phyloP scores from a whole-genome alignment of 2,113 vertebrate genomes.

The Actinemys pallida region DNA sequence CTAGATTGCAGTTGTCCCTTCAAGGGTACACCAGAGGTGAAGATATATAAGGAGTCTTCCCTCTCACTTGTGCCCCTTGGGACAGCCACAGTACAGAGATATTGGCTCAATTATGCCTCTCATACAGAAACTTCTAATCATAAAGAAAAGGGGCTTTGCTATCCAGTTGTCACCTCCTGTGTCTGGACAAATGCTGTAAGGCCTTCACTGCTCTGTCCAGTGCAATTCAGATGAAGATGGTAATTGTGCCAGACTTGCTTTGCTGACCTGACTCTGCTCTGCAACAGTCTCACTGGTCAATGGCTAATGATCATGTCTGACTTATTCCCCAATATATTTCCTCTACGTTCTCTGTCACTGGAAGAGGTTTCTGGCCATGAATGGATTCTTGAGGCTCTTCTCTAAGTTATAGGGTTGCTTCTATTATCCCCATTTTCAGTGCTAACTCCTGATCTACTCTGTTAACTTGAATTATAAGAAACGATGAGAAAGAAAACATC shows the following conservation, averaged over 20 bases:
- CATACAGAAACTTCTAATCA: neutral
- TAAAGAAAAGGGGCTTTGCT: fast-evolving
- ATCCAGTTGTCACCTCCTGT: neutral
- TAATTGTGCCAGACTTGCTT: neutral
- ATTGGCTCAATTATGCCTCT: neutral
- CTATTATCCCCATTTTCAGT: neutral
- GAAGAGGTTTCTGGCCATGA: neutral
- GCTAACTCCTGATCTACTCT: neutral
- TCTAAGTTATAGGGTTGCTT: neutral
- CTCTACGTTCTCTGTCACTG: fast-evolving
- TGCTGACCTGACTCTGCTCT: neutral
- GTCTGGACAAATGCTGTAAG: fast-evolving
- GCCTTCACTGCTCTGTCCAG: neutral
- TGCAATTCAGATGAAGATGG: neutral
- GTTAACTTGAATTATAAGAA: neutral
- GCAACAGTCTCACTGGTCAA: neutral
- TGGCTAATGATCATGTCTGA: neutral
- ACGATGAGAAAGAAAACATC: neutral
- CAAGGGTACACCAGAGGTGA: neutral
- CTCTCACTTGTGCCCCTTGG: neutral
- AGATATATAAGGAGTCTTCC: neutral
- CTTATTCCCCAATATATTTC: neutral
- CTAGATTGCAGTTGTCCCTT: neutral
- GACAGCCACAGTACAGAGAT: neutral
- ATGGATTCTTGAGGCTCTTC: neutral